Evolutionary conservation across 2,888 invertebrate species (phyloP), one percentile per base, ranked within the genome.

Genomic region (Thyatira batis): DNA sequence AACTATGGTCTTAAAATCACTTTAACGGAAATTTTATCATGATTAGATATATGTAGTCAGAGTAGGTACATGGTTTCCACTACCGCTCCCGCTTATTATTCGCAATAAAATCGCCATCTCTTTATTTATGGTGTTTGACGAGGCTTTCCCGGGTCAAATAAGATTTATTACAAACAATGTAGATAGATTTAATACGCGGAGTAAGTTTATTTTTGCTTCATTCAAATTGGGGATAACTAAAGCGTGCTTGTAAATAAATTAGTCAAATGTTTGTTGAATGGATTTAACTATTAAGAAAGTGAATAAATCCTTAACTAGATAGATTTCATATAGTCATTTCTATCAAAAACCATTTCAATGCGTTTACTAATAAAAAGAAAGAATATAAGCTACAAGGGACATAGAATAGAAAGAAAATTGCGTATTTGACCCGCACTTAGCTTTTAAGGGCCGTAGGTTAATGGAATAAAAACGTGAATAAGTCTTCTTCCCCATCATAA

Each of bases 131-230:
- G 53, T 57, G 61, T 58, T 61, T 60, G 57, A 55, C 49, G 49
- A 54, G 44, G 52, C 54, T 52, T 48, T 50, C 33, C 52, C 48
- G 43, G 57, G 49, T 46, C 57, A 52, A 61, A 61, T 52, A 46
- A 58, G 61, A 66, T 64, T 60, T 66, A 66, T 60, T 39, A 54
- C 50, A 8, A 45, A 30, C 44, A 51, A 55, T 49, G 43, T 27
- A 57, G 54, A 60, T 63, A 55, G 54, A 61, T 62, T 67, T 63
- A 61, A 63, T 60, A 54, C 48, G 52, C 53, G 33, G 21, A 53
- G 13, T 0, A 57, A 58, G 52, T 57, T 54, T 46, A 49, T 56
- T 54, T 51, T 57, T 11, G 52, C 58, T 53, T 33, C 53, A 53
- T 48, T 53, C 49, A 52, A 45, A 46, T 5, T 39, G 10, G 23